Base-by-base conservation (phyloP, 1,140 invertebrate species). In the Drosophila arizonae region DNA sequence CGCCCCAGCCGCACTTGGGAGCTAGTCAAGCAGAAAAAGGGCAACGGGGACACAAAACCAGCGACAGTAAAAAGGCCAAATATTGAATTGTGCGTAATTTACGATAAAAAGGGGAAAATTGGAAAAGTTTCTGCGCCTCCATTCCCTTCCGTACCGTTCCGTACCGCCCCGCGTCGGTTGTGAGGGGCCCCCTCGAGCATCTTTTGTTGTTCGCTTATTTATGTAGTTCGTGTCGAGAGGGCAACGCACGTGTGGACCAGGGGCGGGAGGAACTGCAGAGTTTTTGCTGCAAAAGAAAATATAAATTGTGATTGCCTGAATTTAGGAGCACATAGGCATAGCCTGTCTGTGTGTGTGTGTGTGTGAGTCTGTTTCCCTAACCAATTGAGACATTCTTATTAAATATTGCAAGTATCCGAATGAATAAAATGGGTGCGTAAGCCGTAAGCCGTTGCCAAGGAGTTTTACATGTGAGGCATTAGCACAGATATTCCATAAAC, bases 81-180 rank as follows among this genome's bases (percentile, higher is more conserved):
- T 88, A 88, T 88, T 88, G 84, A 88, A 88, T 89, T 88, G 85
- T 80, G 77, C 82, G 87, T 90, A 90, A 90, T 90, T 90, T 90
- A 88, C 82, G 87, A 88, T 90, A 90, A 90, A 90, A 90, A 90
- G 88, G 88, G 88, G 88, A 90, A 90, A 90, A 90, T 90, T 90
- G 88, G 88, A 90, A 90, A 90, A 90, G 88, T 90, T 90, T 90
- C 64, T 52, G 52, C 3, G 30, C 61, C 10, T 17, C 61, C 10
- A 6, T 24, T 1, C 43, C 17, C 9, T 6, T 28, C 26, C 28
- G 28, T 4, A 4, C 5, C 13, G 43, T 6, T 28, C 26, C 28
- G 28, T 4, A 4, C 5, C 13, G 43, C 26, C 50, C 30, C 52
- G 48, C 74, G 48, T 62, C 73, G 45, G 58, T 76, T 63, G 64